Evolutionary conservation across 2,797 vertebrate species (phyloP).

Genomic region (Enteromius viviparus): DNA sequence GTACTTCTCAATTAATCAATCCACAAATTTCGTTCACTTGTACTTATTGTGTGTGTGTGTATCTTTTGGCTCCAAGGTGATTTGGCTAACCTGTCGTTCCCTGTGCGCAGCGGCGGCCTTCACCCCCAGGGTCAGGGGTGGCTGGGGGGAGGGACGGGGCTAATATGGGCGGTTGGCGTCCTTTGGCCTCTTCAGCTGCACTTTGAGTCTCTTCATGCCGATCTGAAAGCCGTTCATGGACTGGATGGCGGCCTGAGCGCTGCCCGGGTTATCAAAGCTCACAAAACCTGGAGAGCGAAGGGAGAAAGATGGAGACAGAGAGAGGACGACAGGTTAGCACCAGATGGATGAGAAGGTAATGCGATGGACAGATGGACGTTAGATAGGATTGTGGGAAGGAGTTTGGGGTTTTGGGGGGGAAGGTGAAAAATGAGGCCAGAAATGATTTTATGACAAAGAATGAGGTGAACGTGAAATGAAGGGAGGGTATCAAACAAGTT

Average conservation of each 20-base stretch:
- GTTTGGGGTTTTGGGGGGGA: background rate
- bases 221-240: slow-evolving; percentile 99
- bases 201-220: slow-evolving; percentile 99
- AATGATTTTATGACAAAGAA: slow-evolving; percentile 9
- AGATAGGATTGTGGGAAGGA: slow-evolving; percentile 32
- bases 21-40: background rate
- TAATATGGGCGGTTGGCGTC: slow-evolving; percentile 98
- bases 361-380: slow-evolving; percentile 39
- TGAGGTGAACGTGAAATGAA: slow-evolving; percentile 5
- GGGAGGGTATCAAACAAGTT: slow-evolving; percentile 32
- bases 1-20: background rate
- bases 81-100: slow-evolving; percentile 74
- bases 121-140: slow-evolving; percentile 72
- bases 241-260: slow-evolving; percentile 98
- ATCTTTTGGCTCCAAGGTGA: background rate
- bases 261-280: slow-evolving; percentile 99
- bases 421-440: slow-evolving; percentile 8
- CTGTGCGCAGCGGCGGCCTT: slow-evolving; percentile 74
- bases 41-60: background rate
- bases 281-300: slow-evolving; percentile 86
- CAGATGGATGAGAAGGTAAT: slow-evolving; percentile 41
- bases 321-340: slow-evolving; percentile 60
- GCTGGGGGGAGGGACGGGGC: slow-evolving; percentile 66
- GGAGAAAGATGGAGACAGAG: slow-evolving; percentile 41
- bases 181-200: slow-evolving; percentile 99